Conservation (phyloP, 1,140 invertebrate species). For the Bombus balteatus region DNA sequence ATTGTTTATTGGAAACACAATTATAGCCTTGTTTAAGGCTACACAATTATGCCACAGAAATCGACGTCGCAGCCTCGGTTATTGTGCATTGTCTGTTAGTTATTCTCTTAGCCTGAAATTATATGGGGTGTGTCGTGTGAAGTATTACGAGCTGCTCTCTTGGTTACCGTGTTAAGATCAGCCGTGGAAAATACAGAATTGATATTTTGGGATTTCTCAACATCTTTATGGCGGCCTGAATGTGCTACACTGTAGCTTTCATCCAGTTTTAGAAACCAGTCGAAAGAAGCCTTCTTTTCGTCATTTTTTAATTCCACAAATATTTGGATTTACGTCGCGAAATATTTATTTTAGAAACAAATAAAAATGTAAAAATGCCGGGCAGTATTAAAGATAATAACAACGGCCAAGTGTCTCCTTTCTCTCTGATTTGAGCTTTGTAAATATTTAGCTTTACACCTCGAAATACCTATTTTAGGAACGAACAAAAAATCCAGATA, state of each 20-base stretch:
- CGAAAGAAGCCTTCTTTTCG: background rate
- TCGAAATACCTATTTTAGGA: too few relatives aligned
- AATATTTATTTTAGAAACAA: background rate
- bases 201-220: background rate
- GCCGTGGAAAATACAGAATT: background rate
- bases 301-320: background rate
- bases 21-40: background rate
- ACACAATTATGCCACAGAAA: background rate
- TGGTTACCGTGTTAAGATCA: background rate
- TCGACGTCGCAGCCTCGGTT: conserved; percentile 10
- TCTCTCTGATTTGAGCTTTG: too few relatives aligned
- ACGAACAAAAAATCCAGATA: too few relatives aligned
- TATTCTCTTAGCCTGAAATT: background rate
- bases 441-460: too few relatives aligned
- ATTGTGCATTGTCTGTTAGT: conserved; percentile 26
- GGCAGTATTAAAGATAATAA: too few relatives aligned
- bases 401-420: too few relatives aligned
- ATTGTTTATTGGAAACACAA: background rate
- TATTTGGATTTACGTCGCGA: background rate
- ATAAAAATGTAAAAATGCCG: background rate
- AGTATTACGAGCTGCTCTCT: background rate
- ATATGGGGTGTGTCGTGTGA: background rate
- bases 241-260: background rate
- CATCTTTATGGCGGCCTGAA: background rate
- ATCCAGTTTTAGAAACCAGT: background rate